A percentile compares a stretch with the other conserved stretches of the same genome.
phyloP scores from a whole-genome alignment of 2,797 vertebrate species.

The Nasua narica region DNA sequence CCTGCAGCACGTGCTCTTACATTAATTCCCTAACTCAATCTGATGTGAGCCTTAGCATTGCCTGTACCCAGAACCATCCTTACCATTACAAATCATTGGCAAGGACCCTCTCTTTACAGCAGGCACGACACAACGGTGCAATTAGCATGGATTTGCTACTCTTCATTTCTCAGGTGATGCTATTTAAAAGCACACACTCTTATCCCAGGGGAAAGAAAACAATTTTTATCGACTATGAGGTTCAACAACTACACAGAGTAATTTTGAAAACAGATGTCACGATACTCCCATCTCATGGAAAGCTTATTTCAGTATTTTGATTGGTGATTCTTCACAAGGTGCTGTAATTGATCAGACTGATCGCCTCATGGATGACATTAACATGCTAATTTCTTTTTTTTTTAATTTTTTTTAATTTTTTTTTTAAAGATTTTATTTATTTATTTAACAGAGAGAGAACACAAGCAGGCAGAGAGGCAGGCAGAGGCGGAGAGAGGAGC shows the following conservation, averaged over 20 bases:
- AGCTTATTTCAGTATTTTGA: conserved; percentile 69
- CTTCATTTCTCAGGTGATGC: conserved; percentile 46
- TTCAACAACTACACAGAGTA: conserved; percentile 57
- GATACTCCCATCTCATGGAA: conserved; percentile 50
- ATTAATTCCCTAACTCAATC: not conserved
- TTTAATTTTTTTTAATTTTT: no score
- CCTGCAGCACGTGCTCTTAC: not conserved
- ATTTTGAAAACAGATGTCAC: conserved; percentile 68
- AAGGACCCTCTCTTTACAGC: conserved; percentile 3
- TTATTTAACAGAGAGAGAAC: no score
- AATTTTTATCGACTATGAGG: conserved; percentile 63
- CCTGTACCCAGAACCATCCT: not conserved
- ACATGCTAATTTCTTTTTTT: conserved; percentile 20
- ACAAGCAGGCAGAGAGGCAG: no score
- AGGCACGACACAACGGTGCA: not conserved
- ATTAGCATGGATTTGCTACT: conserved; percentile 49
- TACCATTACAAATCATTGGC: not conserved
- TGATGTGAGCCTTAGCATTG: not conserved
- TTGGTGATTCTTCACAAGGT: conserved; percentile 51
- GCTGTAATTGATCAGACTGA: conserved; percentile 51
- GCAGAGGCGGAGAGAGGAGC: no score
- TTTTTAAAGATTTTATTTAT: no score
- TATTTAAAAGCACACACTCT: conserved; percentile 63
- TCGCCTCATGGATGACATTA: conserved; percentile 34
- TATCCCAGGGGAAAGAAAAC: conserved; percentile 63